Evolutionary conservation across 2,888 invertebrate genomes (phyloP), one percentile per base, ranked within the genome.

Genomic region (Pseudanteris insignis): DNA sequence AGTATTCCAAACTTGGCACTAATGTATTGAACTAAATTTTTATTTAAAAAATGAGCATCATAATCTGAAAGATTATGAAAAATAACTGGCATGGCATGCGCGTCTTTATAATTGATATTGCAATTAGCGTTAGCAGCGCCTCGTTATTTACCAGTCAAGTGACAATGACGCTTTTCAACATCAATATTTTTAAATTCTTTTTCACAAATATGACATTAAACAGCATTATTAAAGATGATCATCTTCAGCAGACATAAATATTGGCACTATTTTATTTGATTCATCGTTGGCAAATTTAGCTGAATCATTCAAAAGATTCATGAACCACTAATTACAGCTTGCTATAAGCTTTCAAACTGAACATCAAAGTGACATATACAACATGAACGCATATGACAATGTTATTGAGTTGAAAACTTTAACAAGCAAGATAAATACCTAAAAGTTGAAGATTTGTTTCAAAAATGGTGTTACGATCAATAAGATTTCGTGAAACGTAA

Each of bases 11-110:
- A n/a, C n/a, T n/a, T n/a, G n/a, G n/a, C 26, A 26, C 8, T n/a
- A 5, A 8, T 2, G 8, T 26, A 6, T 8, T 26, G 6, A 2
- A 37, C 18, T 9, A 14, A 1, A 18, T 41, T 12, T 18, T n/a
- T 18, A 1, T 15, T 33, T 9, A 33, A 9, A 33, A 33, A 33
- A 9, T 33, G 33, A 59, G 15, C 15, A 33, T 33, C 33, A 18
- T 33, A 33, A 3, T 58, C 61, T 3, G 44, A 54, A 7, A 76
- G 64, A 63, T 75, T 75, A 44, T 76, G 75, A 41, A 75, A 72
- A 4, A 71, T 13, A 1, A 75, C 50, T 1, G 75, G 77, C 28
- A 33, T 33, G 4, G 8, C 6, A 2, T 13, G 7, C 14, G 2
- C 9, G 3, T 13, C n/a, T 9, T 9, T 65, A 48, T 59, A 77